Base-by-base conservation (phyloP, 2,888 invertebrate species). In the Phaedon cochleariae region DNA sequence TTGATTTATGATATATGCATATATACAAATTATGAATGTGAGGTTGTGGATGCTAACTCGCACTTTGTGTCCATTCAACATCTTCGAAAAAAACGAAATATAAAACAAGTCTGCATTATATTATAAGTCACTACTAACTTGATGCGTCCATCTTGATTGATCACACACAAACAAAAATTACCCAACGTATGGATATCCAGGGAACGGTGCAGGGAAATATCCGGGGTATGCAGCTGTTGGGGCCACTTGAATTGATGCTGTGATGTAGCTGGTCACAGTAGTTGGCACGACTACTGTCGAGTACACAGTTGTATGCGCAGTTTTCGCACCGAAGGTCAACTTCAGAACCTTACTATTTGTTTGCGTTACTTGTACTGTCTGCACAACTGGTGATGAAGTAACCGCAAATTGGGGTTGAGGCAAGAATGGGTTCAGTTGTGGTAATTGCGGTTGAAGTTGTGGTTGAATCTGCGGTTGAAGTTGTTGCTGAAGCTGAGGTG, bases 291-390 rank as follows among this genome's bases (percentile, higher is more conserved):
- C 90, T 76, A 88, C 90, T 41, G 95, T 94, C 1, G 93, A 92
- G 81, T 90, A 94, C 64, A 96, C 86, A 1, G 95, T 95, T 6
- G 95, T 95, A 80, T 92, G 92, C 0, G 94, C 90, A 0, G 95
- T 95, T 82, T 93, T 94, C 31, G 95, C 95, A n/a, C 95, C 95
- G 80, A 95, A 95, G 10, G 94, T 95, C 72, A 95, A 84, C 82
- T 95, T 94, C 68, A 95, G 84, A 58, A 95, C 85, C 84, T 93
- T 92, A 74, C 94, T 94, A 69, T 92, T 89, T 0, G 94, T 94
- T 71, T 92, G 88, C 0, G 92, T 92, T 12, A 94, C 88, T 74
- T 92, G 85, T 0, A 94, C 93, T 77, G 92, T 93, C 65, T 92
- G 88, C 21, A 95, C 87, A n/a, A 94, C 85, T 0, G 94, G 93